These are phyloP conservation scores for Pheosia gnoma DNA, from an alignment of 2,888 invertebrate genomes.

Conservation along the genomic window DNA sequence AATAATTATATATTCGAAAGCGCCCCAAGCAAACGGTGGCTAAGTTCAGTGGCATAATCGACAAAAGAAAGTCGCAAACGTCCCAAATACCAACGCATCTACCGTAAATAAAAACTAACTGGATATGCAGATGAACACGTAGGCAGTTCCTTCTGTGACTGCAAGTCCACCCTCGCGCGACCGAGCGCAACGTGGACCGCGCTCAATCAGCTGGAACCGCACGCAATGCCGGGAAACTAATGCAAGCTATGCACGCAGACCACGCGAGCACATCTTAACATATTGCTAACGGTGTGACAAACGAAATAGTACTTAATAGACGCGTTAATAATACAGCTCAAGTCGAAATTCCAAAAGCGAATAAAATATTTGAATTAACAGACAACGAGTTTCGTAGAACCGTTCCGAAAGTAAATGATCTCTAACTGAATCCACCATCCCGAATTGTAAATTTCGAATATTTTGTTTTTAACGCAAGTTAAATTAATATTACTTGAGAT, in stretches of 20 bases:
- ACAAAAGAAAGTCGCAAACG: constrained; percentile 46
- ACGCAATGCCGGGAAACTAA: constrained; percentile 56
- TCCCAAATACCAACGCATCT: constrained; percentile 56
- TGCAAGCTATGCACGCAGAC: constrained; percentile 53
- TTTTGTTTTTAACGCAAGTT: constrained; percentile 8
- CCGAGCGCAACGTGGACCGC: constrained; percentile 36
- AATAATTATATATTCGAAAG: constrained; percentile 9
- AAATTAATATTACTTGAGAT: constrained; percentile 15
- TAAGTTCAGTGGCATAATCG: constrained; percentile 29
- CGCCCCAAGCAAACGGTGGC: constrained; percentile 16
- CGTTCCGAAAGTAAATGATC: constrained; percentile 26
- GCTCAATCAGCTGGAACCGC: constrained; percentile 62
- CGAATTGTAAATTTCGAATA: constrained; percentile 19
- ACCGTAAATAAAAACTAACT: constrained; percentile 53
- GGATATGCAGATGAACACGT: constrained; percentile 52
- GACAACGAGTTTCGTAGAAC: constrained; percentile 10
- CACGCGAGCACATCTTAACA: constrained; percentile 47
- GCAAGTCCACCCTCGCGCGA: constrained; percentile 49
- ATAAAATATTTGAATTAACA: neutral
- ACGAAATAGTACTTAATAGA: constrained; percentile 9
- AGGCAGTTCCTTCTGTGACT: constrained; percentile 49
- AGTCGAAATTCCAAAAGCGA: constrained; percentile 15
- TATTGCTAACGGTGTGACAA: constrained; percentile 48
- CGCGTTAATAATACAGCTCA: constrained; percentile 12
- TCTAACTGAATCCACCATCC: constrained; percentile 23